These are phyloP conservation scores for Meta bourneti DNA, from an alignment of 2,888 invertebrate species.

Conservation along the genomic window DNA sequence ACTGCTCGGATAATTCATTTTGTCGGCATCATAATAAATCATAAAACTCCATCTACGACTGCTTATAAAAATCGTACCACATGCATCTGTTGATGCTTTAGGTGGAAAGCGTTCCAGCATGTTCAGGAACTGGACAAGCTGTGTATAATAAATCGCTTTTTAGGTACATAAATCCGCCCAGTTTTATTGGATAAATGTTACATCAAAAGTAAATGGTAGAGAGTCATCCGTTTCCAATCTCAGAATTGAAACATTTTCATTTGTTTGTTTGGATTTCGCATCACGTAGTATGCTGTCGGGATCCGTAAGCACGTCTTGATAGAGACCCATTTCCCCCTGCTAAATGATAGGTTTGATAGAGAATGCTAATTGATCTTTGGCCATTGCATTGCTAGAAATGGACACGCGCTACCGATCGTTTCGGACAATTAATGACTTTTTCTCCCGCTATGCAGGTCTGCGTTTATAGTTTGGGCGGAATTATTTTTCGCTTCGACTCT, in stretches of 20 bases:
- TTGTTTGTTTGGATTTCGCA: slow-evolving; percentile 60
- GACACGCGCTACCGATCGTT: slow-evolving; percentile 62
- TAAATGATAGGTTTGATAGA: slow-evolving; percentile 67
- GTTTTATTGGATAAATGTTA: slow-evolving; percentile 62
- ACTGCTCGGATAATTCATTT: too few species aligned
- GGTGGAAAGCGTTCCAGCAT: too few species aligned
- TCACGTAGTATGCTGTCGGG: slow-evolving; percentile 49
- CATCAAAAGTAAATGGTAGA: slow-evolving; percentile 32
- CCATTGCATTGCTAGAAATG: slow-evolving; percentile 62
- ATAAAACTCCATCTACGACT: too few species aligned
- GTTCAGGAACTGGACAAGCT: too few species aligned
- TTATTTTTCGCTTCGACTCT: slow-evolving; percentile 15
- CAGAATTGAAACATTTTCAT: slow-evolving; percentile 59
- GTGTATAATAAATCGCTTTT: slow-evolving; percentile 36
- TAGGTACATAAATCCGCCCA: slow-evolving; percentile 20
- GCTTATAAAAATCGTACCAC: too few species aligned
- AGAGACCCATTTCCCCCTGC: slow-evolving; percentile 20
- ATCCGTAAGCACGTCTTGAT: slow-evolving; percentile 43
- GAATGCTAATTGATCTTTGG: slow-evolving; percentile 71
- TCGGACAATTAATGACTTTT: slow-evolving; percentile 62
- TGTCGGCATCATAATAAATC: too few species aligned
- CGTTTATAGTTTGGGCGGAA: slow-evolving; percentile 49
- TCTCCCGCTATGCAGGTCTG: background rate
- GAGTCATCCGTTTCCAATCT: slow-evolving; percentile 18
- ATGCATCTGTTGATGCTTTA: too few species aligned